These are phyloP conservation scores for Epizoanthus fatuus DNA, from an alignment of 92 coral and sea anemone species.

Conservation along the genomic window DNA sequence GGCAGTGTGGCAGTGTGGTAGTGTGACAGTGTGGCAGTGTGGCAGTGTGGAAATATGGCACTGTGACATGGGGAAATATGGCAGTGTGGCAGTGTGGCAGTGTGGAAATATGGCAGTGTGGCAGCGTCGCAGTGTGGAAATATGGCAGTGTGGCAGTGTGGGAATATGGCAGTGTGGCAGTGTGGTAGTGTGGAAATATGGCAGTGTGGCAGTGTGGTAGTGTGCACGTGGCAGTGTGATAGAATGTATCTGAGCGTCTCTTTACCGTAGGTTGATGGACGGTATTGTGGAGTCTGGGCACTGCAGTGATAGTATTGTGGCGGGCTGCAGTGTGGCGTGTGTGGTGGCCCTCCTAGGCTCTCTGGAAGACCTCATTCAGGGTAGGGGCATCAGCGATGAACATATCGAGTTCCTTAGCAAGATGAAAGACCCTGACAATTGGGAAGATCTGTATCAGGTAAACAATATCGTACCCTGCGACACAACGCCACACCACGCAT, in stretches of 20 bases:
- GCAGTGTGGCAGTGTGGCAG: too few relatives aligned
- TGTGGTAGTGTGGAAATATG: too few relatives aligned
- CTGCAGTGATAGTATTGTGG: conserved; percentile 93
- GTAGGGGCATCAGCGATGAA: conserved; percentile 94
- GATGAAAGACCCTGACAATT: conserved; percentile 87
- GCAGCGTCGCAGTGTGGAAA: too few relatives aligned
- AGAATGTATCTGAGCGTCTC: neutral
- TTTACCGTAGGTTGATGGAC: conserved; percentile 82
- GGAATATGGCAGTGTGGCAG: too few relatives aligned
- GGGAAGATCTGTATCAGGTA: conserved; percentile 83
- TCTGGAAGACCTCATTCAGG: conserved; percentile 96
- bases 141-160: too few relatives aligned
- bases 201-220: too few relatives aligned
- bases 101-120: too few relatives aligned
- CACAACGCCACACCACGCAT: too few relatives aligned
- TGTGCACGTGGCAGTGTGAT: neutral
- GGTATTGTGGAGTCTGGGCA: conserved; percentile 97
- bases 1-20: too few relatives aligned
- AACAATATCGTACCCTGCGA: neutral
- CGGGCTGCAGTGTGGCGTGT: conserved; percentile 99
- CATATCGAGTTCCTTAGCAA: conserved; percentile 94
- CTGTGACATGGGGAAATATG: too few relatives aligned
- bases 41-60: too few relatives aligned
- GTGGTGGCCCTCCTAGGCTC: conserved; percentile 98
- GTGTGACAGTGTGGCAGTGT: too few relatives aligned